Base-by-base conservation (phyloP, 2,888 invertebrate species). In the Diplazon laetatorius region DNA sequence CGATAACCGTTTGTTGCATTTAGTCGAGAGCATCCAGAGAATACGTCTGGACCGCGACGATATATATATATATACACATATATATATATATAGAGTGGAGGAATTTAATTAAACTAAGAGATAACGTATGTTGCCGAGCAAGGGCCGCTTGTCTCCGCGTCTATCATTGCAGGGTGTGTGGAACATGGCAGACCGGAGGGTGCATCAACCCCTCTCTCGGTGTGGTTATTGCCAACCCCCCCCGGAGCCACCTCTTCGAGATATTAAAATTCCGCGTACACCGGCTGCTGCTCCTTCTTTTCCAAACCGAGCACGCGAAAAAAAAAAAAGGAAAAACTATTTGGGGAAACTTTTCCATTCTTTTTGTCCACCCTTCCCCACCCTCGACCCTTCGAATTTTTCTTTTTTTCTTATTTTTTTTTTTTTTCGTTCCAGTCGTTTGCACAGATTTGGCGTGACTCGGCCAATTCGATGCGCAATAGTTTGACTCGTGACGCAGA, bases 51-150 rank as follows among this genome's bases (percentile, higher is more conserved):
- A 50, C n/a, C n/a, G n/a, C n/a, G 63, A 78, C 80, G 80, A 81
- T 80, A 87, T n/a, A n/a, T n/a, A n/a, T n/a, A n/a, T n/a, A n/a
- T n/a, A n/a, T n/a, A n/a, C n/a, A n/a, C n/a, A n/a, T n/a, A n/a
- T n/a, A n/a, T n/a, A n/a, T n/a, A n/a, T n/a, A n/a, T n/a, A n/a
- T n/a, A n/a, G 86, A 87, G 87, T 90, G 87, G 84, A 91, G 93
- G 93, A 93, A 93, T 93, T 93, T 93, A 93, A 94, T 94, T 93
- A 94, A 94, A 93, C 91, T 91, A 91, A 91, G 91, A 92, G 90
- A 91, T 91, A 91, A 90, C 91, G 90, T 91, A 90, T 90, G 90
- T 91, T 91, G 84, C 91, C 88, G 83, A 76, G 22, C 57, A 55
- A 37, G 1, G 8, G 37, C 20, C 12, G 18, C 37, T 6, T 30